Evolutionary conservation across 1,140 invertebrate genomes (phyloP), one percentile per base, ranked within the genome.

Genomic region (Drosophila lacertosa): DNA sequence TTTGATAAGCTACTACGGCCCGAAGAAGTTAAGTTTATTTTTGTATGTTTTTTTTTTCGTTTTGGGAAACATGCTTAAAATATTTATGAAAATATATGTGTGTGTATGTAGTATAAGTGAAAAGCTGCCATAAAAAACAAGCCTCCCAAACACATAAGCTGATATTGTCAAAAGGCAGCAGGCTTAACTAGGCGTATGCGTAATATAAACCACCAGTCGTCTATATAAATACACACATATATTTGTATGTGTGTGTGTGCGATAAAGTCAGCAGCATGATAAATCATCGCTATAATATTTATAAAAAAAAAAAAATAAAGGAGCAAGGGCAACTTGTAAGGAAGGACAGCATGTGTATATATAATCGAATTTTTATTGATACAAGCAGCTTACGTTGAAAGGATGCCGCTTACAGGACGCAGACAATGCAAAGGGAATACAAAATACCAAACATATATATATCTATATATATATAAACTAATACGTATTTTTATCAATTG

Each of bases 281-380:
- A 88, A 88, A 88, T 88, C 82, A 80, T 88, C 57, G 78, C 74
- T 70, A 63, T 74, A 63, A 69, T 70, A 74, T 74, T 74, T 74
- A 64, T 64, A 69, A 59, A 74, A 57, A 68, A 63, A 70, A 29
- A 29, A 32, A 11, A 13, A 39, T 6, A 4, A 2, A 20, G 33
- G 24, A 47, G 32, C 6, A 53, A 42, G 39, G 35, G 20, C 37
- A 48, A 42, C 53, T 57, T 42, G 53, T 57, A 75, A 66, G 65
- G 55, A 37, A 65, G 26, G 39, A 13, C 35, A 15, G 39, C 39
- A 32, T 66, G 48, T 51, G 42, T 60, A 58, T 68, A 74, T 74
- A 89, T 89, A 89, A 89, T 89, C 83, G 83, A 89, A 89, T 89
- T 89, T 89, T 89, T 89, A 89, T 89, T 89, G 83, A 89, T 89